Conservation (phyloP, 92 coral and sea anemone genomes). For the Zoanthus sansibaricus region DNA sequence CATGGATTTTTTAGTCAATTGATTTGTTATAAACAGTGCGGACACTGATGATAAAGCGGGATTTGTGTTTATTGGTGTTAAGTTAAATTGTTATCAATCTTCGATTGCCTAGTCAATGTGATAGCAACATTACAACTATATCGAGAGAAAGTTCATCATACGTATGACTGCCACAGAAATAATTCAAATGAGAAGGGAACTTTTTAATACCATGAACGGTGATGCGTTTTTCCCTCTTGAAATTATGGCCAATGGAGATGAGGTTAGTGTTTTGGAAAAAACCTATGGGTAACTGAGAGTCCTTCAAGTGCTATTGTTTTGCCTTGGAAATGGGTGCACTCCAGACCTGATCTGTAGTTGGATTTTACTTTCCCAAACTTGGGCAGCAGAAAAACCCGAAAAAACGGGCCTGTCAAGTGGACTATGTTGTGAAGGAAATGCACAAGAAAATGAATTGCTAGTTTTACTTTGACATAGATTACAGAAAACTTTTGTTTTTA, state of each 20-base stretch:
- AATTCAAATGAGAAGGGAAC: not conserved
- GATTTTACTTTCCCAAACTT: constrained; percentile 18
- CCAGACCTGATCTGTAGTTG: constrained; percentile 26
- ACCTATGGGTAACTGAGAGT: not conserved
- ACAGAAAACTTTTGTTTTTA: constrained; percentile 19
- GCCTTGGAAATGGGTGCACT: constrained; percentile 41
- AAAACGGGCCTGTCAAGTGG: constrained; percentile 46
- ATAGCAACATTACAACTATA: not conserved
- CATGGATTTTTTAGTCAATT: too few species aligned
- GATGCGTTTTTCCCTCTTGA: constrained; percentile 18
- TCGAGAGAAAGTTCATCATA: not conserved
- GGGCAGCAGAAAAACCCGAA: constrained; percentile 22
- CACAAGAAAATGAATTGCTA: constrained; percentile 28
- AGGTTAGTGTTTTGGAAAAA: constrained; percentile 25
- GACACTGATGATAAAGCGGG: too few species aligned
- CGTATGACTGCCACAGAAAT: not conserved
- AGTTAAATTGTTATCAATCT: too few species aligned
- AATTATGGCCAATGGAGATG: constrained; percentile 22
- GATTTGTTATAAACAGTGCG: too few species aligned
- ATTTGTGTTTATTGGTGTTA: too few species aligned
- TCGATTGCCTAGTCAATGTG: too few species aligned
- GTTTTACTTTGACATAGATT: constrained; percentile 26
- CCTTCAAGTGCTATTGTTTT: constrained; percentile 29
- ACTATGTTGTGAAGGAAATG: constrained; percentile 17
- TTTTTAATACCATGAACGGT: not conserved